These are phyloP conservation scores for Malurus melanocephalus DNA, from an alignment of 2,113 vertebrate genomes.

Conservation along the genomic window DNA sequence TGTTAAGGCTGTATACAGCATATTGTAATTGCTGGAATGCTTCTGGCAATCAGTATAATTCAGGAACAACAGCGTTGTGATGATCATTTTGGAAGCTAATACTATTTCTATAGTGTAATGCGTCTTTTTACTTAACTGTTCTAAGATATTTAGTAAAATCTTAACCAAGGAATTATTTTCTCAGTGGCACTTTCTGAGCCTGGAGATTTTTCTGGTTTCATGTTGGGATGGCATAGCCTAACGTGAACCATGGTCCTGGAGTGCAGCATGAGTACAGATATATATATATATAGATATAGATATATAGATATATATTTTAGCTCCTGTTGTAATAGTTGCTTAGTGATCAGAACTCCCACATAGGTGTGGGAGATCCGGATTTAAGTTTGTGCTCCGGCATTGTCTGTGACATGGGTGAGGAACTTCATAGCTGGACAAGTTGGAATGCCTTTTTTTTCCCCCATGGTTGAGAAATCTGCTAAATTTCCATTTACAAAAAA, in stretches of 20 bases:
- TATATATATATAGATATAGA: fast-evolving
- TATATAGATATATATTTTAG: neutral
- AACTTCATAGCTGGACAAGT: neutral
- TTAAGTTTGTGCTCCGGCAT: neutral
- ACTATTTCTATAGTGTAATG: neutral
- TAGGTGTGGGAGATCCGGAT: neutral
- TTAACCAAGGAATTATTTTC: neutral
- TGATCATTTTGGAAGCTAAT: neutral
- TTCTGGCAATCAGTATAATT: neutral
- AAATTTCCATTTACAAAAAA: neutral
- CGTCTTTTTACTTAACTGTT: neutral
- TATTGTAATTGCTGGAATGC: neutral
- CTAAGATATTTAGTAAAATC: neutral
- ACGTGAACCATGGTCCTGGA: neutral
- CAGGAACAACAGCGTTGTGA: neutral
- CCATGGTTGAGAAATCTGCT: neutral
- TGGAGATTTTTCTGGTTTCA: neutral
- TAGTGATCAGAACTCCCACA: neutral
- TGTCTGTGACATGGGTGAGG: neutral
- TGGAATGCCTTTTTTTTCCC: neutral
- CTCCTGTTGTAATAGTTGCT: neutral
- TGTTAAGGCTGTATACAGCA: neutral
- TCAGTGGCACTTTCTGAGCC: neutral
- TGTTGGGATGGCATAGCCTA: neutral
- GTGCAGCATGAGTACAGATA: neutral